Base-by-base conservation (phyloP, 2,113 vertebrate genomes). In the Sula dactylatra region DNA sequence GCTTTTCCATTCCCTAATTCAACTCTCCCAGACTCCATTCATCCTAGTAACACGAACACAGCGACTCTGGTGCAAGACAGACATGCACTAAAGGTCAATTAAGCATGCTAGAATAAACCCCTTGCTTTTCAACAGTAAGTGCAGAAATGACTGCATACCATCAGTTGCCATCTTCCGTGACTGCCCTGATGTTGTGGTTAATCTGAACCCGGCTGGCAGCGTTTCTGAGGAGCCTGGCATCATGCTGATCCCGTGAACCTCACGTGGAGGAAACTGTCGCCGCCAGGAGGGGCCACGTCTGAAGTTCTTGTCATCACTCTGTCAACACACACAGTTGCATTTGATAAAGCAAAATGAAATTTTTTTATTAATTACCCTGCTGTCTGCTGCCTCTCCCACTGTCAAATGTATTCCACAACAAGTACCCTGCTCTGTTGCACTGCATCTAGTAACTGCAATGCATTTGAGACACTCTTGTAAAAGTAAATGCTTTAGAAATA, bases 151-250 rank as follows among this genome's bases (percentile, higher is more conserved):
- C 93, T 22, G 18, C 98, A 4, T 98, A 99, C 99, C 99, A 12
- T 99, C 99, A 4, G 99, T 98, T 10, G 99, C 93, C 98, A 99
- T 98, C 98, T 99, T 99, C 49, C 99, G 98, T 4, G 99, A 99
- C 96, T 99, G 99, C 47, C 99, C 99, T 2, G 99, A 99, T 2
- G 99, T 99, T 36, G 99, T 98, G 82, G 99, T 99, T 96, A 99
- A 98, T 55, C 99, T 98, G 97, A 99, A 99, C 12, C 99, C 99
- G 2, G 99, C 99, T 0, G 99, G 99, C 92, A 99, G 98, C 7
- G 99, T 99, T 98, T 99, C 99, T 3, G 99, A 99, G 1, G 99
- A 99, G 11, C 99, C 99, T 1, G 99, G 99, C 99, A 99, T 99
- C 99, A 99, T 99, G 96, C 99, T 99, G 98, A 99, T 99, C 90